A percentile compares a stretch with the other conserved stretches of the same genome.
These are phyloP conservation scores for Macaria liturata DNA, from an alignment of 2,888 invertebrate genomes.

Conservation along the genomic window DNA sequence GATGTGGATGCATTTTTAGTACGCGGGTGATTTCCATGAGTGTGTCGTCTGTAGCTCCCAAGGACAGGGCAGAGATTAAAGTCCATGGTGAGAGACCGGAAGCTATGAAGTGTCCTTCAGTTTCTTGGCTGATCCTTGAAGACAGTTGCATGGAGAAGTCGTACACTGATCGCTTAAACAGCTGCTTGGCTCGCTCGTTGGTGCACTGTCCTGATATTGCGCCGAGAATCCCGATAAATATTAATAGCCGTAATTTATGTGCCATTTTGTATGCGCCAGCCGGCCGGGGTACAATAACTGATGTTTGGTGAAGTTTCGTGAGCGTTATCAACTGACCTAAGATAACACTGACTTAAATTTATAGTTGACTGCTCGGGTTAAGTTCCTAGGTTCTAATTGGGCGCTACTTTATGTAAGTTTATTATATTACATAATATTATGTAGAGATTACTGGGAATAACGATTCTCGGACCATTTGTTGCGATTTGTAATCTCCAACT, in stretches of 20 bases:
- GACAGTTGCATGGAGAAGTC: conserved; percentile 53
- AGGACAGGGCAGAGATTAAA: conserved; percentile 54
- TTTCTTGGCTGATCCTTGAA: conserved; percentile 52
- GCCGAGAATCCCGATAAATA: conserved; percentile 37
- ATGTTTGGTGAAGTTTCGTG: conserved; percentile 37
- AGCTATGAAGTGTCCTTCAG: conserved; percentile 64
- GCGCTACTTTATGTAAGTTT: not conserved
- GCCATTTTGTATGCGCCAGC: conserved; percentile 44
- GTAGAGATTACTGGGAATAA: too few relatives aligned
- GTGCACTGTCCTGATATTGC: conserved; percentile 49
- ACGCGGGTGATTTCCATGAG: conserved; percentile 53
- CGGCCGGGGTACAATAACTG: conserved; percentile 37
- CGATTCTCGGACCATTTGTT: too few relatives aligned
- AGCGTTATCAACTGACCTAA: conserved; percentile 43
- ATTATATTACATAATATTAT: too few relatives aligned
- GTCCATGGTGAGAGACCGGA: conserved; percentile 68
- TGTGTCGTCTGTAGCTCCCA: conserved; percentile 59
- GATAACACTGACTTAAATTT: conserved; percentile 39
- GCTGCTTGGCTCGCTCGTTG: conserved; percentile 36
- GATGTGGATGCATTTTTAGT: conserved; percentile 50
- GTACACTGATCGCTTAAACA: conserved; percentile 50
- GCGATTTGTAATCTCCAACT: too few relatives aligned
- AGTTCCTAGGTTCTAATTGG: conserved; percentile 9
- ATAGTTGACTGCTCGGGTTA: conserved; percentile 11
- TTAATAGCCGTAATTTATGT: conserved; percentile 38